A percentile compares a stretch with the other conserved stretches of the same genome.
These are phyloP conservation scores for Peromyscus eremicus DNA, from an alignment of 2,797 vertebrate genomes.

Conservation along the genomic window DNA sequence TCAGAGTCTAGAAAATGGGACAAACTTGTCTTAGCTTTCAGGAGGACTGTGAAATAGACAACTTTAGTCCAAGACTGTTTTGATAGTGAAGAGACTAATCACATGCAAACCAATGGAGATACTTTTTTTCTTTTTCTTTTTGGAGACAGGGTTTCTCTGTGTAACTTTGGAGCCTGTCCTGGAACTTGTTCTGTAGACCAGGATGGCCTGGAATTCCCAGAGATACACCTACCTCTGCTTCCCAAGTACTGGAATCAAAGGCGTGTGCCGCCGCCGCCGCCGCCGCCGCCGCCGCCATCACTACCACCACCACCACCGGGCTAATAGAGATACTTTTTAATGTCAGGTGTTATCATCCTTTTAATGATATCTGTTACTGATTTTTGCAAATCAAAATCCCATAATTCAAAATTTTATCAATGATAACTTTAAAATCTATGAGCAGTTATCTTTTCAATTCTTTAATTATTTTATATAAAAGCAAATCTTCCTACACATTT, in stretches of 20 bases:
- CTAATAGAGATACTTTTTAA: background rate
- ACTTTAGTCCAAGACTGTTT: background rate
- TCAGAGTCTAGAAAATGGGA: background rate
- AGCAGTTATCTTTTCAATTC: conserved; percentile 39
- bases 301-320: too few relatives aligned
- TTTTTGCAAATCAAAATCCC: conserved; percentile 61
- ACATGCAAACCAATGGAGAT: too few relatives aligned
- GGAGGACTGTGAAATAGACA: background rate
- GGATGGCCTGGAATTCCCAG: too few relatives aligned
- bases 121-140: background rate
- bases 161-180: too few relatives aligned
- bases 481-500: background rate
- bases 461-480: conserved; percentile 19
- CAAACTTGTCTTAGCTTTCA: conserved; percentile 16
- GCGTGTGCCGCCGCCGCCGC: too few relatives aligned
- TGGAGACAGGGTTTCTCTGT: too few relatives aligned
- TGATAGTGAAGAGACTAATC: too few relatives aligned
- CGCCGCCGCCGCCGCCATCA: too few relatives aligned
- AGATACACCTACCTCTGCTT: too few relatives aligned
- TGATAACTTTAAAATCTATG: conserved; percentile 21
- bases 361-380: conserved; percentile 33
- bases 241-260: too few relatives aligned
- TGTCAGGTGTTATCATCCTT: background rate
- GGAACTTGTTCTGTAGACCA: too few relatives aligned
- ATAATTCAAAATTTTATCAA: background rate